Evolutionary conservation across 2,113 vertebrate species (phyloP), one percentile per base, ranked within the genome.

Genomic region (Marmota monax): DNA sequence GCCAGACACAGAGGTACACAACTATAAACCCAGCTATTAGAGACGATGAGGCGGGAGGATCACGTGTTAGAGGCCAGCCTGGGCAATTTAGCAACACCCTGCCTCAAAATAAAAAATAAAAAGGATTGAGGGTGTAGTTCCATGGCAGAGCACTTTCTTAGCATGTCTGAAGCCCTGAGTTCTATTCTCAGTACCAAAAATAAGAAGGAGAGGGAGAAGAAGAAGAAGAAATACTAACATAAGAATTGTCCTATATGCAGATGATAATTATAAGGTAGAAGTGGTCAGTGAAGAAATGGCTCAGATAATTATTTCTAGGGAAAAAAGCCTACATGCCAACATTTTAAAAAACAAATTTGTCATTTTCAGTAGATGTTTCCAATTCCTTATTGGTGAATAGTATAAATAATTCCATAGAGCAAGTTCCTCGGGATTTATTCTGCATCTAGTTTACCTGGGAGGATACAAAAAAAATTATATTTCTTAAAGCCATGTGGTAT

Each of bases 251-350:
- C 37, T 83, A 34, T 83, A 84, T 69, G 56, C 7, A 77, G 10
- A 85, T 92, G 29, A 79, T 53, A 79, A 78, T 58, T 86, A 86
- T 73, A 73, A 83, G 7, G 17, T 95, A 63, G 12, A 84, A 88
- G 77, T 90, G 58, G 17, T 96, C 73, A 93, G 8, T 82, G 90
- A 92, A 78, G 61, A 89, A 78, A 86, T 90, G 17, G 7, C 84
- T 82, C 45, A 85, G 53, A 34, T 92, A 86, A 92, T 93, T 93
- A 72, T 67, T 73, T 22, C 22, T 86, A 65, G 42, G 42, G 74
- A 61, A 76, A 37, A 89, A 82, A 48, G 32, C 4, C n/a, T 88
- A 70, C 70, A 72, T 72, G 25, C 22, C 69, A 88, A 29, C 42
- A 86, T 78, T 92, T 65, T 73, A n/a, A 67, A 89, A 95, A 83